Conservation (phyloP, 2,113 vertebrate species). For the Argyrosomus japonicus region DNA sequence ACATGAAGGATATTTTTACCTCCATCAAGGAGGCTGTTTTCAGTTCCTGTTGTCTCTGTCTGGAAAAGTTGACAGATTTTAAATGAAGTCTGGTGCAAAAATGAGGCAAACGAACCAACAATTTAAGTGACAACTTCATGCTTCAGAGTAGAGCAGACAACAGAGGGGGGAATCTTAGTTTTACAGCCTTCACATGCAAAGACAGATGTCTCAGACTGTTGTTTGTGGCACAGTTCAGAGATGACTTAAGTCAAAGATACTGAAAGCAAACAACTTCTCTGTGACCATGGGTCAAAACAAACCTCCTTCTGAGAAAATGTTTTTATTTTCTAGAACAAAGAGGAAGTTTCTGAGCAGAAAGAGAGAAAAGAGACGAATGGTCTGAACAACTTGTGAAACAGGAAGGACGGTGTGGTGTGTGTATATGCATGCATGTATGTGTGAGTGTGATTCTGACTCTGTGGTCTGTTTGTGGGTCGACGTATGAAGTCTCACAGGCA, state of each 20-base stretch:
- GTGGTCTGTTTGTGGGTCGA: slow-evolving; percentile 15
- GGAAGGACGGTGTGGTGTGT: slow-evolving; percentile 37
- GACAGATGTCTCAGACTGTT: neutral
- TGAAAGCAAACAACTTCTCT: no score
- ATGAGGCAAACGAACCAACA: no score
- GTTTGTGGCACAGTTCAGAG: neutral
- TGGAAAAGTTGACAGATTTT: neutral
- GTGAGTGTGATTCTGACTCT: slow-evolving; percentile 26
- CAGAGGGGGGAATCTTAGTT: neutral
- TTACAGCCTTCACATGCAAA: neutral
- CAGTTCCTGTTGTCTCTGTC: neutral
- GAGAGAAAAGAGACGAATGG: neutral
- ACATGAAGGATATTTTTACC: neutral
- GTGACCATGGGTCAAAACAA: no score
- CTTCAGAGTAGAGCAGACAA: neutral
- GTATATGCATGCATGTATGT: neutral
- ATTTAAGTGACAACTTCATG: neutral
- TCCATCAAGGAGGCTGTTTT: neutral
- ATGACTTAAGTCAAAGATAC: no score
- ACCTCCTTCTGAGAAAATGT: no score
- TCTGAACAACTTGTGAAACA: slow-evolving; percentile 20
- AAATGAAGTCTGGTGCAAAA: neutral
- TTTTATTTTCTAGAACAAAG: neutral
- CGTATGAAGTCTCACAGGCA: neutral
- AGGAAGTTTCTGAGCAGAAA: slow-evolving; percentile 1